Conservation (phyloP, 2,888 invertebrate genomes). For the Trichopoda pennipes region DNA sequence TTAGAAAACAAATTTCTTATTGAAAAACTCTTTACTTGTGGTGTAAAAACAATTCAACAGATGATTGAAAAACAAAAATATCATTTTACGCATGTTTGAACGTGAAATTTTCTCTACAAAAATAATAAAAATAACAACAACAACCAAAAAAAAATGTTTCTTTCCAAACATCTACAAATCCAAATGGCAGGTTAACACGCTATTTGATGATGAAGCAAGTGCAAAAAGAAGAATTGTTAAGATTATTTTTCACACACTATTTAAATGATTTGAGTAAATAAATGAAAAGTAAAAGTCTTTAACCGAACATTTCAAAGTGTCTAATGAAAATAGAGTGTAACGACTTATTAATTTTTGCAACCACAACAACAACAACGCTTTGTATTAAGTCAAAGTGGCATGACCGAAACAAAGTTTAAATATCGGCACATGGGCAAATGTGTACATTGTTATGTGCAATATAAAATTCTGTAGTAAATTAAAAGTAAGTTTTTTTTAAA, state of each 20-base stretch:
- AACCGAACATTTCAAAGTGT: neutral
- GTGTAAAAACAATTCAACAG: neutral
- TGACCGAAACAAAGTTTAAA: constrained; percentile 32
- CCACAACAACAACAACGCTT: constrained; percentile 1
- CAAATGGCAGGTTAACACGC: constrained; percentile 55
- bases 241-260: constrained; percentile 26
- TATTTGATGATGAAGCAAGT: constrained; percentile 30
- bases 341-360: constrained; percentile 46
- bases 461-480: too few relatives aligned
- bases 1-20: too few relatives aligned
- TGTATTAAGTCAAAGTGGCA: constrained; percentile 22
- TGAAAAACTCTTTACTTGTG: too few relatives aligned
- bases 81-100: constrained; percentile 51
- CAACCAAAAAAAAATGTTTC: neutral
- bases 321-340: constrained; percentile 53
- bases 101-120: constrained; percentile 43
- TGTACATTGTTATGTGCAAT: neutral
- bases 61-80: neutral
- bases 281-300: constrained; percentile 66
- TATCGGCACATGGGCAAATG: constrained; percentile 44
- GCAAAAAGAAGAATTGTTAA: constrained; percentile 34
- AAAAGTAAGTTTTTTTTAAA: too few relatives aligned
- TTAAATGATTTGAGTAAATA: constrained; percentile 24
- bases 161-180: constrained; percentile 15
- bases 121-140: constrained; percentile 11